Evolutionary conservation across 1,140 invertebrate species (phyloP).

Genomic region (Archivesica marissinica): DNA sequence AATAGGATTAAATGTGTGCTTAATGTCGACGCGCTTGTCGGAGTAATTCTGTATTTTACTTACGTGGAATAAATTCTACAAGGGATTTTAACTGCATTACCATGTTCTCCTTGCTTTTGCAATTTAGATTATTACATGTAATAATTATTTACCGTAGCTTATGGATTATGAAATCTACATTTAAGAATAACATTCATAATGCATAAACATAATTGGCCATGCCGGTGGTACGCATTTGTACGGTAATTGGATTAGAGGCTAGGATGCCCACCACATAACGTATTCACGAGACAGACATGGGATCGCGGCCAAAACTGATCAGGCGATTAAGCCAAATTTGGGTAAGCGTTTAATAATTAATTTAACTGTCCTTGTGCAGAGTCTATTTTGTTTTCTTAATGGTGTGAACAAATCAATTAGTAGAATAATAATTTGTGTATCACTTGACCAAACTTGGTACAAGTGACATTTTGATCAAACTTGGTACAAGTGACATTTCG

Average conservation of each 20-base stretch:
- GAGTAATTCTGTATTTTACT: background rate
- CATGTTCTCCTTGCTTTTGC: no score
- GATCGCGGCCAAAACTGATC: conserved; percentile 43
- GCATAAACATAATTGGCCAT: background rate
- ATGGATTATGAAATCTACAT: background rate
- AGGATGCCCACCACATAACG: background rate
- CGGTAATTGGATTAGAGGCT: conserved; percentile 13
- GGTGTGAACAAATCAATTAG: no score
- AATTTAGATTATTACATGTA: no score
- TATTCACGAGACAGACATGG: conserved; percentile 33
- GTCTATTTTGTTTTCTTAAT: no score
- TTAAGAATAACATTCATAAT: background rate
- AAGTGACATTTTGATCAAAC: no score
- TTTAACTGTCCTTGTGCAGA: background rate
- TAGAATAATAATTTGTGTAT: no score
- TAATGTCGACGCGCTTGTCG: background rate
- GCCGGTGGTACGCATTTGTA: background rate
- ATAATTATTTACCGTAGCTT: background rate
- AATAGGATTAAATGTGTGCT: conserved; percentile 15
- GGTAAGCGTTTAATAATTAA: conserved; percentile 42
- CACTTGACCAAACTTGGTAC: no score
- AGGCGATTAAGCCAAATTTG: conserved; percentile 47
- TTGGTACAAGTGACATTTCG: no score
- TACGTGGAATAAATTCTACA: background rate
- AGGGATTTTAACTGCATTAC: background rate